These are phyloP conservation scores for Aethes cnicana DNA, from an alignment of 2,888 invertebrate species.

Conservation along the genomic window DNA sequence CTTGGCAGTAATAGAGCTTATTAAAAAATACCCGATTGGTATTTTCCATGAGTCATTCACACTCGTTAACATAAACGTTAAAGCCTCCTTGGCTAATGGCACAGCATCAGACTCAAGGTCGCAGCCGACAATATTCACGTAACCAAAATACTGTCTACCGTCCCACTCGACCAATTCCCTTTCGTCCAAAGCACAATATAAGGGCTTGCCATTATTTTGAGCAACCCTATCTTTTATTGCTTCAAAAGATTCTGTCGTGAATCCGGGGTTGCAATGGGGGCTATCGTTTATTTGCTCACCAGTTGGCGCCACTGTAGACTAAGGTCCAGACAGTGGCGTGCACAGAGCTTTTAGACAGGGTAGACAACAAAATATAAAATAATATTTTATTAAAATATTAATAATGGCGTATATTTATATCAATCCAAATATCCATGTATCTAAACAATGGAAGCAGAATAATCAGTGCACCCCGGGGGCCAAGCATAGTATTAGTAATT, in stretches of 20 bases:
- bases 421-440: no score
- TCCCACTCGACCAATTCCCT: conserved; percentile 24
- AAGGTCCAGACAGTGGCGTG: no score
- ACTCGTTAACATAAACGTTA: conserved; percentile 30
- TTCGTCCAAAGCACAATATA: conserved; percentile 31
- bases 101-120: conserved; percentile 23
- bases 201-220: not conserved
- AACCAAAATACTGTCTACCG: conserved; percentile 11
- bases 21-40: conserved; percentile 31
- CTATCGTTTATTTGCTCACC: no score
- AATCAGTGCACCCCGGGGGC: no score
- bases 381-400: no score
- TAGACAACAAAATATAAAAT: no score
- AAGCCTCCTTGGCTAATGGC: conserved; percentile 27
- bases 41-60: conserved; percentile 32
- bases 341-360: no score
- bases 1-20: conserved; percentile 11
- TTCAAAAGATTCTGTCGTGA: not conserved
- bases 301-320: no score
- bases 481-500: no score
- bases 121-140: conserved; percentile 26
- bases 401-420: no score
- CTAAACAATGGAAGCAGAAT: no score
- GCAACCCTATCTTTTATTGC: not conserved
- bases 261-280: not conserved